Percentiles rank a stretch among this genome's conserved stretches.
phyloP scores from a whole-genome alignment of 2,797 vertebrate genomes.

The Siniperca obscura region DNA sequence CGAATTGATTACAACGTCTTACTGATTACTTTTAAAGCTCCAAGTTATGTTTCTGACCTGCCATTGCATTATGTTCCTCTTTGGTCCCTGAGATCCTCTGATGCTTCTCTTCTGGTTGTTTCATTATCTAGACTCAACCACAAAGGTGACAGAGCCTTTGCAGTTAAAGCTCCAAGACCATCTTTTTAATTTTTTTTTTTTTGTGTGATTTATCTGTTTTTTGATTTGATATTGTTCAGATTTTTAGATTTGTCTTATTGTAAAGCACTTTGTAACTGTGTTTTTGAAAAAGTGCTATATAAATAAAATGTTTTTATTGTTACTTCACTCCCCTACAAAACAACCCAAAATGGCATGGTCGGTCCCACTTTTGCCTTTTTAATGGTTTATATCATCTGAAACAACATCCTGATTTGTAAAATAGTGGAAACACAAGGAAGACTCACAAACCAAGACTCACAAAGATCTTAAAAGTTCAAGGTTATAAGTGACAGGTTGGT shows the following conservation, averaged over 20 bases:
- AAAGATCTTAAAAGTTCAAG: neutral
- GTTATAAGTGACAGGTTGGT: neutral
- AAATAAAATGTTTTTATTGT: neutral
- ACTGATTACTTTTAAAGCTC: neutral
- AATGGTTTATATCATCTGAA: neutral
- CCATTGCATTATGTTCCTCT: neutral
- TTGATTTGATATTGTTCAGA: neutral
- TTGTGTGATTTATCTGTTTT: no score
- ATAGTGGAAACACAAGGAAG: neutral
- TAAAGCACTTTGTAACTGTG: neutral
- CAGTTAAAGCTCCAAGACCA: neutral
- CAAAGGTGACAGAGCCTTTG: neutral
- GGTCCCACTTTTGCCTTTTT: neutral
- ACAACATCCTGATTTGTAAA: neutral
- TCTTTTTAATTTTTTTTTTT: neutral
- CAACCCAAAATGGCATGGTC: neutral
- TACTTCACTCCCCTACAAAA: neutral
- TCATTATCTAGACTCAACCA: neutral
- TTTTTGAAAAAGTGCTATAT: no score
- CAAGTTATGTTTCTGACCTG: neutral
- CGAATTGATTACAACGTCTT: neutral
- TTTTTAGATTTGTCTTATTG: neutral
- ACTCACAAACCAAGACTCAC: neutral
- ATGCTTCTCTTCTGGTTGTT: neutral
- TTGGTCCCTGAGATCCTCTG: neutral